A percentile compares a stretch with the other conserved stretches of the same genome.
Evolutionary conservation across 2,113 vertebrate genomes (phyloP).

Genomic region (Boulengeromyrus knoepffleri): DNA sequence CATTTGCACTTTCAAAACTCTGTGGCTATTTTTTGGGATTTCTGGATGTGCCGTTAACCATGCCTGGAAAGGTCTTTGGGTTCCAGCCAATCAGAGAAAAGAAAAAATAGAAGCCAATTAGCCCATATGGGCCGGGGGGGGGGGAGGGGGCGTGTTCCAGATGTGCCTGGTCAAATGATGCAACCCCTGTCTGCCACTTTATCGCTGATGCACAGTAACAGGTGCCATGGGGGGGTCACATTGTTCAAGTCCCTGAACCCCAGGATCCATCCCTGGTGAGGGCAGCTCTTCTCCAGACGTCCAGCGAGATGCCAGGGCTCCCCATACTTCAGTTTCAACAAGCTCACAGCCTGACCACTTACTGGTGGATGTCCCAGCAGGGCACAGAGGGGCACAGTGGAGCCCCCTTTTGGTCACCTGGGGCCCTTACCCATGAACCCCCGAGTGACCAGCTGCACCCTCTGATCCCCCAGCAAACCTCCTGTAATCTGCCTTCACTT

Average conservation of each 20-base stretch:
- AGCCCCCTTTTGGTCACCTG: neutral
- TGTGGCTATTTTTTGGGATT: slow-evolving; percentile 38
- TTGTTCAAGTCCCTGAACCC: slow-evolving; percentile 38
- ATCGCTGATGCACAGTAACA: slow-evolving; percentile 55
- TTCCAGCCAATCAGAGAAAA: neutral
- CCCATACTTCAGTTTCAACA: neutral
- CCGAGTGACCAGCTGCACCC: neutral
- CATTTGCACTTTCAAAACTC: slow-evolving; percentile 57
- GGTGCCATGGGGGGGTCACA: slow-evolving; percentile 58
- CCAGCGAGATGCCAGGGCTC: slow-evolving; percentile 20
- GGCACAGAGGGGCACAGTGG: neutral
- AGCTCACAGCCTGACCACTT: neutral
- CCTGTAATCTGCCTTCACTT: neutral
- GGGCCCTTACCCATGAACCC: neutral
- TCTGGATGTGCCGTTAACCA: slow-evolving; percentile 55
- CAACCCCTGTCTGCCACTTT: slow-evolving; percentile 37
- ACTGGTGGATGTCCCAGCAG: neutral
- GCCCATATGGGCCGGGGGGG: slow-evolving; percentile 29
- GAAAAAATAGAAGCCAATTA: slow-evolving; percentile 14
- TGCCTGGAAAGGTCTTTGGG: slow-evolving; percentile 21
- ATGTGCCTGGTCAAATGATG: slow-evolving; percentile 41
- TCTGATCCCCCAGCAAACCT: neutral
- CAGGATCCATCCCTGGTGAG: slow-evolving; percentile 53
- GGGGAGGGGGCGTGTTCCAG: neutral
- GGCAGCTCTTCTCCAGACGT: slow-evolving; percentile 56